Percentiles rank a stretch among this genome's conserved stretches.
phyloP scores from a whole-genome alignment of 2,888 invertebrate species.

The Molorchus minor region DNA sequence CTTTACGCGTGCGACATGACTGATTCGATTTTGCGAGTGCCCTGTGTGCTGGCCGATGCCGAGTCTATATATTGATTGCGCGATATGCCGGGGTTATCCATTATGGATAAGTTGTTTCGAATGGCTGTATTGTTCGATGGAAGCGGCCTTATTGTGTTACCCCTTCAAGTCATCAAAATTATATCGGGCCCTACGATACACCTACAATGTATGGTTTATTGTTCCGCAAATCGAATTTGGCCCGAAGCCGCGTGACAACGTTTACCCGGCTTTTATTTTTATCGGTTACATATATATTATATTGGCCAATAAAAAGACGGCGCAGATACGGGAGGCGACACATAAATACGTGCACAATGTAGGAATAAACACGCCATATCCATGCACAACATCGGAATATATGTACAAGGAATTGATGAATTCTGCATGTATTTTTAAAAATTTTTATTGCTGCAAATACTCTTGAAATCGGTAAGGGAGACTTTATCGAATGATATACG shows the following conservation, averaged over 20 bases:
- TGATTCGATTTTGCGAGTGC: not conserved
- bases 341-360: not conserved
- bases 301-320: conserved; percentile 7
- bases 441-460: too few species aligned
- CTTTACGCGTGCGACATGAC: conserved; percentile 4
- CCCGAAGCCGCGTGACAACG: conserved; percentile 4
- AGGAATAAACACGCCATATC: too few species aligned
- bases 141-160: conserved; percentile 24
- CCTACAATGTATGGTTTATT: conserved; percentile 23
- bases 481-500: too few species aligned
- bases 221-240: conserved; percentile 19
- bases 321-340: not conserved
- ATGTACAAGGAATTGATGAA: too few species aligned
- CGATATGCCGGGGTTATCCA: conserved; percentile 33
- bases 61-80: conserved; percentile 18
- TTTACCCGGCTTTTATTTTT: conserved; percentile 22
- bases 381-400: too few species aligned
- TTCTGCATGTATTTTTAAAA: too few species aligned
- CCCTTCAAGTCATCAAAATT: conserved; percentile 25
- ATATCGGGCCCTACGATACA: conserved; percentile 14
- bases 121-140: conserved; percentile 28
- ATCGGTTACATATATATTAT: not conserved
- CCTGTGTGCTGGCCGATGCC: conserved; percentile 6
- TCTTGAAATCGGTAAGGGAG: too few species aligned
- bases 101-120: conserved; percentile 44